Evolutionary conservation across 2,113 vertebrate species (phyloP).

Genomic region (Centropus unirufus): DNA sequence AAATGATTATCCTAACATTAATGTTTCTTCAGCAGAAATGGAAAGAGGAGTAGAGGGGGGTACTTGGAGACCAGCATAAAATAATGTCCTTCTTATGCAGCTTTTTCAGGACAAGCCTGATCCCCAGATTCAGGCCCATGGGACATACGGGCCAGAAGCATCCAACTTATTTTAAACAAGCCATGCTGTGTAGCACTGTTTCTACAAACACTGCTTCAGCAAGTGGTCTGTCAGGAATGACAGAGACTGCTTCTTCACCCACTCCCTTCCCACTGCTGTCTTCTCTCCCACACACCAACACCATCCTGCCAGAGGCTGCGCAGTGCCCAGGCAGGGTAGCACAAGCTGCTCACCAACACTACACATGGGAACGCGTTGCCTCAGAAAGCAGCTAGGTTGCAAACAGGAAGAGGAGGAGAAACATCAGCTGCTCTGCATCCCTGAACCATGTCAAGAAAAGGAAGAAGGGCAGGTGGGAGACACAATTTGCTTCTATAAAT

Average conservation of each 20-base stretch:
- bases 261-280: neutral
- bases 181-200: neutral
- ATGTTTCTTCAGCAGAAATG: neutral
- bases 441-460: neutral
- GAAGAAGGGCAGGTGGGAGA: neutral
- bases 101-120: neutral
- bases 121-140: neutral
- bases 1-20: neutral
- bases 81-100: neutral
- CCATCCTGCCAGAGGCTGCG: neutral
- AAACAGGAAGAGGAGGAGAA: neutral
- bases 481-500: neutral
- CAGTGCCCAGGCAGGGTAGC: neutral
- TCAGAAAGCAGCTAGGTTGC: neutral
- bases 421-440: rapidly evolving
- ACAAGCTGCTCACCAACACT: neutral
- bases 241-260: neutral
- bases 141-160: neutral
- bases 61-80: neutral
- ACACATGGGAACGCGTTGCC: rapidly evolving
- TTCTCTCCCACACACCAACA: neutral
- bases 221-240: neutral
- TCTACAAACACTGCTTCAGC: neutral
- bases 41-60: neutral
- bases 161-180: neutral